A percentile compares a stretch with the other conserved stretches of the same genome.
These are phyloP conservation scores for Chrysaora quinquecirrha DNA, from an alignment of 30 jellyfish, hydroid and myxozoan genomes.

Conservation along the genomic window DNA sequence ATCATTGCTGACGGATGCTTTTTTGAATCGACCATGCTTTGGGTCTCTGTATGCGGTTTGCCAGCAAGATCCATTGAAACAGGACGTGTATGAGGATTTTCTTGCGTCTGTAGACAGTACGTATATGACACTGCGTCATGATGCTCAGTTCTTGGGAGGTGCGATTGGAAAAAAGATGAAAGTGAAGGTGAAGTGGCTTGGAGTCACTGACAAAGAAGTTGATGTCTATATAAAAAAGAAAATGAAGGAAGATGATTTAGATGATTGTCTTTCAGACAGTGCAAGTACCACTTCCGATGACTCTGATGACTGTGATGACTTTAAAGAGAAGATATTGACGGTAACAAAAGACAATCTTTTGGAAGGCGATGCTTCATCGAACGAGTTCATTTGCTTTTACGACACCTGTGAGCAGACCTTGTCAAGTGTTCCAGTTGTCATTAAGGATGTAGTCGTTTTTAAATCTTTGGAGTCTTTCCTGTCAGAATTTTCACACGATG, in stretches of 20 bases:
- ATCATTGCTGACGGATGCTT: slow-evolving; percentile 27
- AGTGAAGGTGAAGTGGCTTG: slow-evolving; percentile 25
- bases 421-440: slow-evolving; percentile 25
- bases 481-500: not conserved
- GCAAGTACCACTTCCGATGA: not conserved
- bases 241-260: not conserved
- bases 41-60: slow-evolving; percentile 47
- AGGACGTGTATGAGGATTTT: slow-evolving; percentile 25
- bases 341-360: not conserved
- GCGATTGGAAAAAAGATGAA: slow-evolving; percentile 9
- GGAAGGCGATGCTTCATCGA: slow-evolving; percentile 10
- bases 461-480: not conserved
- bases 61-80: slow-evolving; percentile 21
- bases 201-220: not conserved
- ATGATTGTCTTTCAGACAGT: too few species aligned
- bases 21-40: slow-evolving; percentile 24
- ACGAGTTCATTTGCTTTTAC: slow-evolving; percentile 8
- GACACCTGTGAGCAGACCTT: not conserved
- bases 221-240: not conserved
- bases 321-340: slow-evolving; percentile 14
- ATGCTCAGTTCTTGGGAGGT: slow-evolving; percentile 19
- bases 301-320: not conserved
- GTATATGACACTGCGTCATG: slow-evolving; percentile 32
- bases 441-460: not conserved
- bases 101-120: slow-evolving; percentile 33